Evolutionary conservation across 2,888 invertebrate species (phyloP), one percentile per base, ranked within the genome.

Genomic region (Mactromeris polynyma): DNA sequence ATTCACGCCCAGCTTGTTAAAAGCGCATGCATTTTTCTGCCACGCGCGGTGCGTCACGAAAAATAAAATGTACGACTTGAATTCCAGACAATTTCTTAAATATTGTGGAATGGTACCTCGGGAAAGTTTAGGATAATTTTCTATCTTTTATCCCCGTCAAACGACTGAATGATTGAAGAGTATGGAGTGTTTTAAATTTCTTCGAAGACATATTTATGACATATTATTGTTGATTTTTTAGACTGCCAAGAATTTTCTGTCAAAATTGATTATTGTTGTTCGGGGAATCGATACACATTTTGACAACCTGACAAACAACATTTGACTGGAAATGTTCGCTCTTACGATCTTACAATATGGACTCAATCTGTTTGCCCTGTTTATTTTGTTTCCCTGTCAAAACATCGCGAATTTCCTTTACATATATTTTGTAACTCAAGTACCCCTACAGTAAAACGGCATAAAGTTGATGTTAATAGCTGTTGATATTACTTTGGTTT

Each of bases 381-480:
- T 91, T 90, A 90, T 91, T 85, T 89, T 79, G 88, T 82, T 89
- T 85, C 83, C 64, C 81, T 87, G 90, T 89, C 89, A 89, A 89
- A 92, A 92, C 78, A 87, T 77, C 38, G 87, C 78, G 85, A 85
- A 86, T 26, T 54, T 89, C 89, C 90, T 87, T 77, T 82, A 87
- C 81, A 86, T 87, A 87, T 87, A 88, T 87, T 89, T 81, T 90
- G 91, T 89, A 92, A 92, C 81, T 85, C 40, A 87, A 91, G 89
- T 83, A 88, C 54, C 31, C 73, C 82, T 82, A 81, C 83, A 64
- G 81, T 86, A 87, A 87, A 91, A 80, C 83, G 58, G 85, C 80
- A 81, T 51, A 80, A 86, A 82, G 81, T 85, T 91, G 91, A 91
- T 89, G 91, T 85, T 89, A 87, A 87, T 89, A 89, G 80, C 83